phyloP scores from a whole-genome alignment of 2,888 invertebrate genomes.

The Bruchidius siliquastri region DNA sequence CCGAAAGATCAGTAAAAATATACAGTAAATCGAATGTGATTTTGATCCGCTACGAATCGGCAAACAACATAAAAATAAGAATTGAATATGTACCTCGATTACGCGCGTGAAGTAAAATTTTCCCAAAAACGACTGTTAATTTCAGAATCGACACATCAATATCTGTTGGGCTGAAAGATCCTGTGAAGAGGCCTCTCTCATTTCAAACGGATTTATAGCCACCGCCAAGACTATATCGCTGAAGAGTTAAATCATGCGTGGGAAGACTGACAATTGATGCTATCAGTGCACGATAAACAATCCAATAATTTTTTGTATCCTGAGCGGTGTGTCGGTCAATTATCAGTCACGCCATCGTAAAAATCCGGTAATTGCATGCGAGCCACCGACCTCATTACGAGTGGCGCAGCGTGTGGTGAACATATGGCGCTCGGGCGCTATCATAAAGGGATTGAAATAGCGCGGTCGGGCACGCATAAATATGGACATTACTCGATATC shows the following conservation, averaged over 20 bases:
- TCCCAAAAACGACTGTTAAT: too few species aligned
- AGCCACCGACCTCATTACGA: background rate
- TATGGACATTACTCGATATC: slow-evolving; percentile 16
- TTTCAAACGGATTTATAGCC: too few species aligned
- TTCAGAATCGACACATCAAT: too few species aligned
- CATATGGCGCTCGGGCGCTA: slow-evolving; percentile 23
- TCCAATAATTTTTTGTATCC: background rate
- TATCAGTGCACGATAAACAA: background rate
- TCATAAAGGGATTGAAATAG: slow-evolving; percentile 29
- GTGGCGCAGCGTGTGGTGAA: slow-evolving; percentile 17
- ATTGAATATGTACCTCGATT: too few species aligned
- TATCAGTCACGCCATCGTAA: background rate
- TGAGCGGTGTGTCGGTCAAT: background rate
- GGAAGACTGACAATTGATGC: background rate
- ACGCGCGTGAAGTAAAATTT: too few species aligned
- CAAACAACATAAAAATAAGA: too few species aligned
- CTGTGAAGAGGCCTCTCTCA: too few species aligned
- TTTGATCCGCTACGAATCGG: too few species aligned
- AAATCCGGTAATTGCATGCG: background rate
- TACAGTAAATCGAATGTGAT: too few species aligned
- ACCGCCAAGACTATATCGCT: background rate
- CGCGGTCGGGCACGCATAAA: slow-evolving; percentile 21
- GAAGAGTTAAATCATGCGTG: background rate
- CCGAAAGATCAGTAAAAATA: too few species aligned
- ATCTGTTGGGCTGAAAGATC: too few species aligned